These are phyloP conservation scores for Hylyphantes graminicola DNA, from an alignment of 1,140 invertebrate species.

Conservation along the genomic window DNA sequence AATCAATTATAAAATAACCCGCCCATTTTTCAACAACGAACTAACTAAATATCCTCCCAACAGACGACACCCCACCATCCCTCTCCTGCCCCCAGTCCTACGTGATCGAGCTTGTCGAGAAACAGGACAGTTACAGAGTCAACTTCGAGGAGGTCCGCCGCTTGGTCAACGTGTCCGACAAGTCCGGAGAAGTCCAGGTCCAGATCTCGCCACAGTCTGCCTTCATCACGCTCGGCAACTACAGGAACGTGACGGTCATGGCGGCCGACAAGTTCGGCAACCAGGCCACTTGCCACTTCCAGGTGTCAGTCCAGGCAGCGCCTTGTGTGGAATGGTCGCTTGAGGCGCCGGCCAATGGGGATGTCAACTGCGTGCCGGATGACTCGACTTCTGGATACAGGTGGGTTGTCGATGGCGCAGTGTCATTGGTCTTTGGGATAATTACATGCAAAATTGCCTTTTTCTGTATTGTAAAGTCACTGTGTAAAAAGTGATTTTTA, in stretches of 20 bases:
- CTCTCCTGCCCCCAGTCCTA: conserved; percentile 93
- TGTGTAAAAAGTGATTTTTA: too few relatives aligned
- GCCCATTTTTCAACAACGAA: too few relatives aligned
- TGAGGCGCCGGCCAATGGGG: conserved; percentile 86
- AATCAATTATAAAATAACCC: too few relatives aligned
- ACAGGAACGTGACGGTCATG: conserved; percentile 93
- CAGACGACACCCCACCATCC: conserved; percentile 90
- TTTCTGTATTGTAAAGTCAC: too few relatives aligned
- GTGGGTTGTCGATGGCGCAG: too few relatives aligned
- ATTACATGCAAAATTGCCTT: too few relatives aligned
- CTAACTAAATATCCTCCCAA: too few relatives aligned
- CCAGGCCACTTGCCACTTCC: conserved; percentile 91
- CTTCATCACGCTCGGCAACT: conserved; percentile 86
- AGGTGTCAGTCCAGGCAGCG: conserved; percentile 85
- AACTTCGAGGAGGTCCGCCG: conserved; percentile 92
- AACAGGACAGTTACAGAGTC: conserved; percentile 88
- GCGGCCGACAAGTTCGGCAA: conserved; percentile 91
- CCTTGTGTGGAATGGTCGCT: conserved; percentile 95
- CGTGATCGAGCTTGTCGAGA: conserved; percentile 89
- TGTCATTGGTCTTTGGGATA: too few relatives aligned
- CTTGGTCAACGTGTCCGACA: conserved; percentile 87
- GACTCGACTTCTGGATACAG: conserved; percentile 74
- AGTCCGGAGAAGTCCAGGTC: conserved; percentile 84
- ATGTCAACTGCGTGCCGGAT: conserved; percentile 82
- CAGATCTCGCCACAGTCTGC: conserved; percentile 87